Conservation (phyloP, 2,797 vertebrate species). For the Bucorvus abyssinicus region DNA sequence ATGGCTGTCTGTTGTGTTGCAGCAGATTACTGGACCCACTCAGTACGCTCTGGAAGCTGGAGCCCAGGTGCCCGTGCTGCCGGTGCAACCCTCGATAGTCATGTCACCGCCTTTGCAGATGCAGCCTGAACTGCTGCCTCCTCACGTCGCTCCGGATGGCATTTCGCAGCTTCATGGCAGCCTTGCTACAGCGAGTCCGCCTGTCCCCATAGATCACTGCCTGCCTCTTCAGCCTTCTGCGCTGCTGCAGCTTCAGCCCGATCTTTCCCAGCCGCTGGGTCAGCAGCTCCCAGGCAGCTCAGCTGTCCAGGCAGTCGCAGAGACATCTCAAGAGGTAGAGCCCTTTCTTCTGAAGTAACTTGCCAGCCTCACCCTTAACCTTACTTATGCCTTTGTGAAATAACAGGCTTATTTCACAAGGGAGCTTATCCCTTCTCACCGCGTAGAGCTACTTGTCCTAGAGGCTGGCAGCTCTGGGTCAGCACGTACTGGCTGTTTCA, state of each 20-base stretch:
- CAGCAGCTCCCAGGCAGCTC: conserved; percentile 55
- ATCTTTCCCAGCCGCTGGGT: conserved; percentile 50
- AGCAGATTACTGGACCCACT: conserved; percentile 71
- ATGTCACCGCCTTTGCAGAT: conserved; percentile 74
- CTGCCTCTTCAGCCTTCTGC: conserved; percentile 64
- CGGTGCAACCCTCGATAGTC: conserved; percentile 66
- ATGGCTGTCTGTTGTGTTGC: conserved; percentile 53
- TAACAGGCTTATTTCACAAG: neutral
- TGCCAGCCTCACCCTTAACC: neutral
- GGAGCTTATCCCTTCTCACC: neutral
- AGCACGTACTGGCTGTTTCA: neutral
- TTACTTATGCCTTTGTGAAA: neutral
- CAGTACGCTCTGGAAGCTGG: conserved; percentile 72
- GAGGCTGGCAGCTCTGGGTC: neutral
- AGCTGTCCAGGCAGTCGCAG: conserved; percentile 40
- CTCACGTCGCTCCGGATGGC: conserved; percentile 48
- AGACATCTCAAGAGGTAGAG: conserved; percentile 75
- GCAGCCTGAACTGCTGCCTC: conserved; percentile 64
- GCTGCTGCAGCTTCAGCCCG: conserved; percentile 60
- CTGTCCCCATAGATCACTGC: conserved; percentile 48
- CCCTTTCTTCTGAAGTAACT: neutral
- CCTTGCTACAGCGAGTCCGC: conserved; percentile 17
- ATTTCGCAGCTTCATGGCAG: conserved; percentile 61
- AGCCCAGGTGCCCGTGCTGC: conserved; percentile 67
- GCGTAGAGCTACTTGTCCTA: fast-evolving